A percentile compares a stretch with the other conserved stretches of the same genome.
Conservation (phyloP, 2,113 vertebrate genomes). For the Tupaia chinensis region DNA sequence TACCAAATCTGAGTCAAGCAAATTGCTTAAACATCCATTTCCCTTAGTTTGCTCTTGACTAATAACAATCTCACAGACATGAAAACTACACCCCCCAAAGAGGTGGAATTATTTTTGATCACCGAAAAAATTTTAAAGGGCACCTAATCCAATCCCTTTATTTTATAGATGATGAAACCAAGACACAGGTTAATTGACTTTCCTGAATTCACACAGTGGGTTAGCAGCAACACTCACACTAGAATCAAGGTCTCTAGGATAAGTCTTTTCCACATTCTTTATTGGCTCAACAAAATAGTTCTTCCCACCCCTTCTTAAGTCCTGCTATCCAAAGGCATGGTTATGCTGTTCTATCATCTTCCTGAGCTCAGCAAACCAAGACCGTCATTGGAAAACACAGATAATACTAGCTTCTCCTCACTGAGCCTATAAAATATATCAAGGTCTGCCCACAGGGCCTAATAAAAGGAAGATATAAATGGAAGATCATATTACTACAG, state of each 20-base stretch:
- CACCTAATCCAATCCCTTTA: not conserved
- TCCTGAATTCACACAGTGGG: not conserved
- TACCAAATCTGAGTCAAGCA: not conserved
- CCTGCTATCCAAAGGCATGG: not conserved
- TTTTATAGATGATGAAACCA: slow-evolving; percentile 1
- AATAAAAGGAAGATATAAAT: slow-evolving; percentile 15
- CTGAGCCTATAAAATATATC: not conserved
- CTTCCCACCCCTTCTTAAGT: not conserved
- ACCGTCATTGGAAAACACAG: not conserved
- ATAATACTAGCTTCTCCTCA: not conserved
- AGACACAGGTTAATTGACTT: not conserved
- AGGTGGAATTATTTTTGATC: not conserved
- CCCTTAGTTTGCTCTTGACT: not conserved
- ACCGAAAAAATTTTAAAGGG: not conserved
- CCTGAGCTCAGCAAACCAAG: not conserved
- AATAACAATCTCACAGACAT: slow-evolving; percentile 28
- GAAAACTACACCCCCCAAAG: slow-evolving; percentile 18
- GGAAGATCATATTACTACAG: not conserved
- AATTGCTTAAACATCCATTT: not conserved
- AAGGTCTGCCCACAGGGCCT: not conserved
- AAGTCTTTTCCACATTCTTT: not conserved
- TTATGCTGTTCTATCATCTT: not conserved
- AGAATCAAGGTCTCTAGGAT: not conserved
- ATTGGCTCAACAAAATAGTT: not conserved
- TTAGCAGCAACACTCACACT: not conserved